Conservation (phyloP, 2,113 vertebrate genomes). For the Sceloporus undulatus region DNA sequence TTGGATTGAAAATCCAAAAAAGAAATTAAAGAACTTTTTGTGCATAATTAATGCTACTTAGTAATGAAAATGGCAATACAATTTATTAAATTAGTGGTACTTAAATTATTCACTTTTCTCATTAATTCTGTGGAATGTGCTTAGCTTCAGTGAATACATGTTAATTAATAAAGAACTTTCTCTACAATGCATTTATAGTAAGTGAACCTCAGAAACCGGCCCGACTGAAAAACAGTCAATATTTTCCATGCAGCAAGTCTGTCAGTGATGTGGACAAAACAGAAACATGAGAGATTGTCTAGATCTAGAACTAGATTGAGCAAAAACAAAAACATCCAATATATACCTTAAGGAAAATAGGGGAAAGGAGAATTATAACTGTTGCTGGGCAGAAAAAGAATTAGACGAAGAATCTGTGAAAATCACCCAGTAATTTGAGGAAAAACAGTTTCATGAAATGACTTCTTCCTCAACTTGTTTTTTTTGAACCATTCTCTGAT, state of each 20-base stretch:
- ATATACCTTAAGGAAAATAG: background rate
- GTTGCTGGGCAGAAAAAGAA: background rate
- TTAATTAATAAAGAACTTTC: background rate
- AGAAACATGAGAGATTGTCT: background rate
- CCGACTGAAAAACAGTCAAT: background rate
- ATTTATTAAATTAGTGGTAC: slow-evolving; percentile 25
- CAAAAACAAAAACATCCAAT: too few relatives aligned
- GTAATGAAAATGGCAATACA: slow-evolving; percentile 27
- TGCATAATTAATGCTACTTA: slow-evolving; percentile 26
- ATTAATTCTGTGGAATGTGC: slow-evolving; percentile 25
- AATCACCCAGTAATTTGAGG: background rate
- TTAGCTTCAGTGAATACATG: slow-evolving; percentile 15
- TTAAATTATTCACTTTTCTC: slow-evolving; percentile 32
- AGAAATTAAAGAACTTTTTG: background rate
- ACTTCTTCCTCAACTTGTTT: background rate
- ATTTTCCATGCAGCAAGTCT: background rate
- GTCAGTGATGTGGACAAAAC: background rate
- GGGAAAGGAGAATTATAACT: background rate
- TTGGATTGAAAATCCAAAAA: background rate
- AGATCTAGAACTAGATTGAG: too few relatives aligned
- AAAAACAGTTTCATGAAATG: background rate
- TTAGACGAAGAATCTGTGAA: background rate
- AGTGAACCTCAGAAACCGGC: background rate
- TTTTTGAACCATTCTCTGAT: background rate
- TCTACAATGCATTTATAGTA: slow-evolving; percentile 10